phyloP scores from a whole-genome alignment of 2,797 vertebrate genomes.

The Sebastes taczanowskii region DNA sequence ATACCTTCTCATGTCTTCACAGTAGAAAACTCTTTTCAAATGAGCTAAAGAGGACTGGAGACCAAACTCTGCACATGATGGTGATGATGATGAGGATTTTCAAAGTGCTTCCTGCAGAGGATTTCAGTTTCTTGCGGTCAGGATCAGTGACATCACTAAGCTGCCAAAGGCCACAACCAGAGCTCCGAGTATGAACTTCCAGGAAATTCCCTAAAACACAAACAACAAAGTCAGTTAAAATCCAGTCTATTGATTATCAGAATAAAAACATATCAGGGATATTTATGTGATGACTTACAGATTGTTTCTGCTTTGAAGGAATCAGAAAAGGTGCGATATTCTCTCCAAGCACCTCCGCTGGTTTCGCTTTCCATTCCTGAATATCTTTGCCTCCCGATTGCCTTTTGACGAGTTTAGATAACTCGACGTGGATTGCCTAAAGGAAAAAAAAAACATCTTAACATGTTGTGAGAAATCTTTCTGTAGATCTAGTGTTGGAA shows the following conservation, averaged over 20 bases:
- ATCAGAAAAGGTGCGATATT: slow-evolving; percentile 71
- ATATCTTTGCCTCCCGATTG: slow-evolving; percentile 72
- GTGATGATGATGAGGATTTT: neutral
- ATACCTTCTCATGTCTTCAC: neutral
- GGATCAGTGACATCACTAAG: slow-evolving; percentile 80
- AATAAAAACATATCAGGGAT: neutral
- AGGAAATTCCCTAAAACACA: slow-evolving; percentile 81
- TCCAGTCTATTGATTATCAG: neutral
- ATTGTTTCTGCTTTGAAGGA: slow-evolving; percentile 67
- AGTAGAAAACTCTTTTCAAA: slow-evolving; percentile 28
- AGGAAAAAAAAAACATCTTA: neutral
- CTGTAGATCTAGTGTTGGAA: neutral
- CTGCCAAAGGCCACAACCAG: slow-evolving; percentile 82
- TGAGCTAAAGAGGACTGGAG: slow-evolving; percentile 31
- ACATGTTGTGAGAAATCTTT: neutral
- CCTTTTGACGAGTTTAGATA: slow-evolving; percentile 85
- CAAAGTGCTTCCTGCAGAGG: slow-evolving; percentile 9
- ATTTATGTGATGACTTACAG: slow-evolving; percentile 64
- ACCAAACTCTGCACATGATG: neutral
- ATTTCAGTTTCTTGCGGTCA: slow-evolving; percentile 81
- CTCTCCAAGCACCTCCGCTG: slow-evolving; percentile 69
- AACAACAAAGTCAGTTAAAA: slow-evolving; percentile 25
- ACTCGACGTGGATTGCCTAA: slow-evolving; percentile 86
- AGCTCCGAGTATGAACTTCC: slow-evolving; percentile 83
- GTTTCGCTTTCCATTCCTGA: slow-evolving; percentile 69